Evolutionary conservation across 2,797 vertebrate genomes (phyloP).

Genomic region (Momotus momota): DNA sequence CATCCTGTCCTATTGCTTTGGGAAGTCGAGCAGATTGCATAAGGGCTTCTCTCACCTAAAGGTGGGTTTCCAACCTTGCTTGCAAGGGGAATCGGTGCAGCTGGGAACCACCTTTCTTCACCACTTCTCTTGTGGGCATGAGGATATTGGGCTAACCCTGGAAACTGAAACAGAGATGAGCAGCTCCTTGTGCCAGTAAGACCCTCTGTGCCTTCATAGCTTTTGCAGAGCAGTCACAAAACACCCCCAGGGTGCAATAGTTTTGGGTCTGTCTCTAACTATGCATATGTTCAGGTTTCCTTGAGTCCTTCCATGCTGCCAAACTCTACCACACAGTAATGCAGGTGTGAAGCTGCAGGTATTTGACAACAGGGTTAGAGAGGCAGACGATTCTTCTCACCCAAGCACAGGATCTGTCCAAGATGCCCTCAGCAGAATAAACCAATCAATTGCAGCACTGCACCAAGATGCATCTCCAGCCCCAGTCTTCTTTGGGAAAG

Average conservation of each 20-base stretch:
- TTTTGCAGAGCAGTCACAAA: not conserved
- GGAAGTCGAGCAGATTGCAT: not conserved
- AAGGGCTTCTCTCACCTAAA: not conserved
- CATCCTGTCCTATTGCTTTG: not conserved
- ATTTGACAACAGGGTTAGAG: not conserved
- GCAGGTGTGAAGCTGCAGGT: not conserved
- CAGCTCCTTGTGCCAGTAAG: not conserved
- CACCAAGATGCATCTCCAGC: not conserved
- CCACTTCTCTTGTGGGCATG: not conserved
- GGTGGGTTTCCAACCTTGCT: not conserved
- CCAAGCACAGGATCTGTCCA: not conserved
- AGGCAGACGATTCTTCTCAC: not conserved
- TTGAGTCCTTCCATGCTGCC: not conserved
- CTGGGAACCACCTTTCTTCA: not conserved
- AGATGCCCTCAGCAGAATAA: not conserved
- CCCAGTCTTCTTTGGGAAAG: not conserved
- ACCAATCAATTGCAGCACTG: not conserved
- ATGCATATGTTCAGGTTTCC: not conserved
- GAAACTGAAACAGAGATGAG: not conserved
- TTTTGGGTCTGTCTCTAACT: not conserved
- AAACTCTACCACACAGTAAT: fast-evolving
- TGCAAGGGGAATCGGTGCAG: not conserved
- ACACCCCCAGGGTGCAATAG: fast-evolving
- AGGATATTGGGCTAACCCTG: not conserved
- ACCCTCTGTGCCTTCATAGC: not conserved